Conservation (phyloP, 2,888 invertebrate species). For the Sinhomidia bicolor region DNA sequence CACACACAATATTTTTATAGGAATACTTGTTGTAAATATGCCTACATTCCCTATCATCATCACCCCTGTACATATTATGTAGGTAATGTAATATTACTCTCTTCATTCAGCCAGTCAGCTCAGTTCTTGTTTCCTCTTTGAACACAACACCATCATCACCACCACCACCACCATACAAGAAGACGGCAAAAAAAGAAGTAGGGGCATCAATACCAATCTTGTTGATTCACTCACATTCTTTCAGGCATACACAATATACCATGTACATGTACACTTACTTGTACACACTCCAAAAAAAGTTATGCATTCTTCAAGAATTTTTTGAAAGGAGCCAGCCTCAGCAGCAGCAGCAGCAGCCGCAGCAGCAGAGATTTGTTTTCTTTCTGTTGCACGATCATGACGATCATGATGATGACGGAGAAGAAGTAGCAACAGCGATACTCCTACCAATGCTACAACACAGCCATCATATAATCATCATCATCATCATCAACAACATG, state of each 20-base stretch:
- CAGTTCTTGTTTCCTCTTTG: conserved; percentile 37
- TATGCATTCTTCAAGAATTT: conserved; percentile 71
- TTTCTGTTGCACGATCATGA: not conserved
- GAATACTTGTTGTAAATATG: not conserved
- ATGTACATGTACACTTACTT: not conserved
- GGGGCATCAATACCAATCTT: conserved; percentile 18
- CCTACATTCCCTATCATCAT: conserved; percentile 9
- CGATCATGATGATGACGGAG: not conserved
- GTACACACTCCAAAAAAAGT: conserved; percentile 49
- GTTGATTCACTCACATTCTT: conserved; percentile 33
- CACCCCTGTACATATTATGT: not conserved
- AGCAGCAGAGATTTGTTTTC: conserved; percentile 52
- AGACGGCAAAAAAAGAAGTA: not conserved
- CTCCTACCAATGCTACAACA: conserved; percentile 1
- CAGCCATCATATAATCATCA: conserved; percentile 6
- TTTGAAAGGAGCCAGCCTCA: conserved; percentile 68
- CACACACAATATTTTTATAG: too few relatives aligned
- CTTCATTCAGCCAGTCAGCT: conserved; percentile 8
- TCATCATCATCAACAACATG: not conserved
- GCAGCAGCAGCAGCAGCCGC: not conserved
- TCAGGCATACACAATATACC: not conserved
- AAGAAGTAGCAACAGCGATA: not conserved
- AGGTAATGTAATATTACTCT: conserved; percentile 1
- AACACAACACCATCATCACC: not conserved
- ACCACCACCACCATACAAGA: not conserved